phyloP scores from a whole-genome alignment of 37 sponge, comb jelly and placozoan species.

The Aplysina aerophoba region DNA sequence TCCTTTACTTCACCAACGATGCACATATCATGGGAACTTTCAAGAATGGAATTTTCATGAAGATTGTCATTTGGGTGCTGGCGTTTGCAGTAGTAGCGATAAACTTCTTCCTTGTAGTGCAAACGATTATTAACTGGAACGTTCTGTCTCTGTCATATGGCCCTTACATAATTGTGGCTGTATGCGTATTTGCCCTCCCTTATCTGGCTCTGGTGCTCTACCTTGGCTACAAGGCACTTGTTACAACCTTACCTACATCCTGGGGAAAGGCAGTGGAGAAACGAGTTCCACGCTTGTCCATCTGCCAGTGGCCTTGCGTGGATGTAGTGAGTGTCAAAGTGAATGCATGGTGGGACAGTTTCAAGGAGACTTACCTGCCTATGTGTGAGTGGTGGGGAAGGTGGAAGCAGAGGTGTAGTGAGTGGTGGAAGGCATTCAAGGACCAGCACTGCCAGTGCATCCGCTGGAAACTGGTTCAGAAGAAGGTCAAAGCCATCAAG shows the following conservation, averaged over 20 bases:
- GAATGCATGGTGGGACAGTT: background rate
- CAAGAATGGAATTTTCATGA: conserved; percentile 59
- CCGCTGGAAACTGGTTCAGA: too few species aligned
- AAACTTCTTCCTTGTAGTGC: conserved; percentile 68
- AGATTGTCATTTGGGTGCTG: conserved; percentile 56
- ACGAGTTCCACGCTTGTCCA: background rate
- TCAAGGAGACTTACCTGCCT: background rate
- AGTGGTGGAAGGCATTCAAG: too few species aligned
- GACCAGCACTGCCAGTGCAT: too few species aligned
- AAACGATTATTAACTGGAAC: background rate
- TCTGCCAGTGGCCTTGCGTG: conserved; percentile 33
- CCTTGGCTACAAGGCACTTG: conserved; percentile 42
- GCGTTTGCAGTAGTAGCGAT: conserved; percentile 67
- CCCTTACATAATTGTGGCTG: background rate
- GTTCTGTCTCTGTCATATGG: background rate
- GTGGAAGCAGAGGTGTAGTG: background rate
- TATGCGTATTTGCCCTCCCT: background rate
- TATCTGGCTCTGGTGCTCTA: conserved; percentile 45
- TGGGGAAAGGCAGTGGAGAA: conserved; percentile 21
- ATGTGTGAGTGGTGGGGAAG: background rate
- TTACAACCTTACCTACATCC: conserved; percentile 30
- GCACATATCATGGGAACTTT: conserved; percentile 76
- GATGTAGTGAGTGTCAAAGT: conserved; percentile 2
- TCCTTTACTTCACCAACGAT: conserved; percentile 79
- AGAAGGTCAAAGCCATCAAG: too few species aligned